Percentiles rank a stretch among this genome's conserved stretches.
phyloP scores from a whole-genome alignment of 2,113 vertebrate genomes.

The Casuarius casuarius region DNA sequence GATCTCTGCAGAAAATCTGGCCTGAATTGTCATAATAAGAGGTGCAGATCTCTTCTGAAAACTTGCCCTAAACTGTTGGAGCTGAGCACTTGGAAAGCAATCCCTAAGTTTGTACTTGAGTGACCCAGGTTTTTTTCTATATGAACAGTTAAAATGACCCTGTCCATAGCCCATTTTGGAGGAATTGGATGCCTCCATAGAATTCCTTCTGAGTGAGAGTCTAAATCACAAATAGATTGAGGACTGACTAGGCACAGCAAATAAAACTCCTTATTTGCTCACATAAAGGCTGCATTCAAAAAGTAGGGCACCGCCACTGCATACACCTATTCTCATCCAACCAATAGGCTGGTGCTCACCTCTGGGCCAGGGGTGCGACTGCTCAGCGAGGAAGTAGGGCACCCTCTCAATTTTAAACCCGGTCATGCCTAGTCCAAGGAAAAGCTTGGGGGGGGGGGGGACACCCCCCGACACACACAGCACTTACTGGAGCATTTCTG shows the following conservation, averaged over 20 bases:
- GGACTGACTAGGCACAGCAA: slow-evolving; percentile 5
- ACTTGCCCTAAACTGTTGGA: background rate
- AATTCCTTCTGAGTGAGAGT: slow-evolving; percentile 50
- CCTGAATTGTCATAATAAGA: background rate
- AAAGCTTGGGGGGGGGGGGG: background rate
- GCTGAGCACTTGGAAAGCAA: background rate
- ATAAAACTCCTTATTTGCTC: slow-evolving; percentile 61
- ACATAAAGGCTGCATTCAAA: slow-evolving; percentile 29
- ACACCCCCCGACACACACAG: too few relatives aligned
- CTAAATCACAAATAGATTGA: slow-evolving; percentile 49
- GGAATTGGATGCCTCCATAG: background rate
- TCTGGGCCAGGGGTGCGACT: background rate
- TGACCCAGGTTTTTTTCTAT: background rate
- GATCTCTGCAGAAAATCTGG: background rate
- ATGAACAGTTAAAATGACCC: background rate
- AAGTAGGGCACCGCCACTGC: background rate
- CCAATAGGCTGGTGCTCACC: background rate
- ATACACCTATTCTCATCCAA: background rate
- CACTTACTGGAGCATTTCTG: background rate
- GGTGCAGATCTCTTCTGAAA: background rate
- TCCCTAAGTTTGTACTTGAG: background rate
- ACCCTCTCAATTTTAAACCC: background rate
- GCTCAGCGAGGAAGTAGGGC: background rate
- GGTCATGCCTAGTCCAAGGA: background rate
- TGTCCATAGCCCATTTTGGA: background rate